These are phyloP conservation scores for Gouania willdenowi DNA, from an alignment of 2,797 vertebrate genomes.

Conservation along the genomic window DNA sequence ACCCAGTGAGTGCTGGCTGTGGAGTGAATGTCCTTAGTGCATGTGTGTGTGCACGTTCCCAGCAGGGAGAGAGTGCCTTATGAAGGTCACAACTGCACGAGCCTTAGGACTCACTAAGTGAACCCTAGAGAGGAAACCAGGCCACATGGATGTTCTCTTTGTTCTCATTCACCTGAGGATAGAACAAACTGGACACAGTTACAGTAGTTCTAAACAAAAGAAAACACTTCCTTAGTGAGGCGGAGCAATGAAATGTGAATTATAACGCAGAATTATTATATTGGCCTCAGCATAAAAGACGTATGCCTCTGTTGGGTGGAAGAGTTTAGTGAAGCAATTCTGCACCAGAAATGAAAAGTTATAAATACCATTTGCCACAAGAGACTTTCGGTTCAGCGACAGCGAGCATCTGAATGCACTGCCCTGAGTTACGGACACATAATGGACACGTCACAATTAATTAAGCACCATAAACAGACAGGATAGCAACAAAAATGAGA, in stretches of 20 bases:
- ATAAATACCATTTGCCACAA: constrained; percentile 56
- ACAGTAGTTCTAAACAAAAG: constrained; percentile 25
- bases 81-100: constrained; percentile 80
- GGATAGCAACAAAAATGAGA: constrained; percentile 78
- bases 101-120: constrained; percentile 73
- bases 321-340: constrained; percentile 45
- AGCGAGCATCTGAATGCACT: constrained; percentile 73
- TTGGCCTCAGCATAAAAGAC: constrained; percentile 13
- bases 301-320: too few relatives aligned
- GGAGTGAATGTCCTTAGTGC: constrained; percentile 69
- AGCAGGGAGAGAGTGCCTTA: constrained; percentile 76
- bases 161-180: constrained; percentile 62
- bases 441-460: constrained; percentile 83
- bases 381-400: constrained; percentile 71
- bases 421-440: constrained; percentile 78
- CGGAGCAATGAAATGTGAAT: constrained; percentile 35
- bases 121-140: constrained; percentile 75
- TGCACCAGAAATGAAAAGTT: constrained; percentile 32
- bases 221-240: constrained; percentile 6
- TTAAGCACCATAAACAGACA: constrained; percentile 87
- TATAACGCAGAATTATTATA: constrained; percentile 47
- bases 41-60: constrained; percentile 62
- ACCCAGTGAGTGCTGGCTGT: constrained; percentile 78
- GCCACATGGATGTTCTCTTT: constrained; percentile 61
- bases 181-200: constrained; percentile 40